phyloP scores from a whole-genome alignment of 2,113 vertebrate genomes.

The Toxotes chatareus region DNA sequence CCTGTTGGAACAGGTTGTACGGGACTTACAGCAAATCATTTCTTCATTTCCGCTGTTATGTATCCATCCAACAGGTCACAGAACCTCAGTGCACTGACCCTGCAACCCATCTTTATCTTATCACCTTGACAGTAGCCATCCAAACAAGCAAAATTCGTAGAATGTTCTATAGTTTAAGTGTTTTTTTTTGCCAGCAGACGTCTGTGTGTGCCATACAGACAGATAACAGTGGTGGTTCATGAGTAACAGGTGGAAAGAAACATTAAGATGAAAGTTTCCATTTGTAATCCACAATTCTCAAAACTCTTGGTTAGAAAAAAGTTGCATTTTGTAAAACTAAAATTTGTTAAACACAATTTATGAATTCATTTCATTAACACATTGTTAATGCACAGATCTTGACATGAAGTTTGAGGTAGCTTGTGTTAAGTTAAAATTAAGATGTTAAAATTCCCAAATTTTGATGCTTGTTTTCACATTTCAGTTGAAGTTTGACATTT shows the following conservation, averaged over 20 bases:
- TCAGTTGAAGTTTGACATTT: too few relatives aligned
- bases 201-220: background rate
- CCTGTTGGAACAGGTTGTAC: too few relatives aligned
- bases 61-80: conserved; percentile 3
- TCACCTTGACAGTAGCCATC: conserved; percentile 20
- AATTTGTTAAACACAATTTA: background rate
- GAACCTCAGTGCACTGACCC: conserved; percentile 27
- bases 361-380: background rate
- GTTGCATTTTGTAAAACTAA: background rate
- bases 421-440: background rate
- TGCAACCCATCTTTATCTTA: conserved; percentile 48
- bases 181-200: conserved; percentile 14
- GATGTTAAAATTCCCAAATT: too few relatives aligned
- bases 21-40: background rate
- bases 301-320: too few relatives aligned
- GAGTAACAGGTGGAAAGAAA: background rate
- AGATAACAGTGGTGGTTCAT: conserved; percentile 14
- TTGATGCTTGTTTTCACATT: too few relatives aligned
- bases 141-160: conserved; percentile 45
- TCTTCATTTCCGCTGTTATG: background rate
- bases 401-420: background rate
- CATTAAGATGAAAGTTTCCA: background rate
- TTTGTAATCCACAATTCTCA: background rate
- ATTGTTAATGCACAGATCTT: background rate
- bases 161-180: conserved; percentile 35